Base-by-base conservation (phyloP, 1,140 invertebrate genomes). In the Dendrolimus kikuchii region DNA sequence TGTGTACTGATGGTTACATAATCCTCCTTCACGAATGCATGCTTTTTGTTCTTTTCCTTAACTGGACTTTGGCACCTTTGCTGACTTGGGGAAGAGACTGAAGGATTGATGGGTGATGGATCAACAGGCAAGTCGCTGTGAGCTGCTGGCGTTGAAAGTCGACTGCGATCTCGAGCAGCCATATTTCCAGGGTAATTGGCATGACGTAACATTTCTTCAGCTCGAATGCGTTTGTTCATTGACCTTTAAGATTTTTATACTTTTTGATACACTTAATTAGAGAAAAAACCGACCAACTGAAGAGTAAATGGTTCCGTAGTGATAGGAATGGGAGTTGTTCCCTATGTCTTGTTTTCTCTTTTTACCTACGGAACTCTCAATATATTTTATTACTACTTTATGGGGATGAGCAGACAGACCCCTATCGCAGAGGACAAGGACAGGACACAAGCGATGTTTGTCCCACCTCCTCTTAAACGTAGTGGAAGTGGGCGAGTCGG, bases 171-270 rank as follows among this genome's bases (percentile, higher is more conserved):
- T 43, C 92, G 75, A 43, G 89, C 81, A 0, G 90, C 91, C 92
- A 93, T 93, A 5, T 90, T 91, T 0, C 92, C 92, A 6, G 92
- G 92, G 49, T 92, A 82, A 7, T 89, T 91, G 2, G 92, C 89
- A 4, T 87, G 89, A 56, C 90, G 90, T 56, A 94, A 74, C 81
- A 94, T 84, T 73, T 93, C 92, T 62, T 92, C 90, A 0, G 92
- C 89, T 55, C 92, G 82, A 4, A 93, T 89, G 62, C 90, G 90
- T 62, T 91, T 92, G 62, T 92, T 92, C 51, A 93, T 78, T 44
- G 90, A 86, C 56, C 92, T 92, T 23, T 23, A 23, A 23, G 3
- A 23, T 23, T 23, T 23, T 23, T 23, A 23, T 23, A 23, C 1
- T 23, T 23, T 23, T 23, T 23, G 23, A 23, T 3, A 23, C 23